Evolutionary conservation across 2,888 invertebrate species (phyloP), one percentile per base, ranked within the genome.

Genomic region (Merodon equestris): DNA sequence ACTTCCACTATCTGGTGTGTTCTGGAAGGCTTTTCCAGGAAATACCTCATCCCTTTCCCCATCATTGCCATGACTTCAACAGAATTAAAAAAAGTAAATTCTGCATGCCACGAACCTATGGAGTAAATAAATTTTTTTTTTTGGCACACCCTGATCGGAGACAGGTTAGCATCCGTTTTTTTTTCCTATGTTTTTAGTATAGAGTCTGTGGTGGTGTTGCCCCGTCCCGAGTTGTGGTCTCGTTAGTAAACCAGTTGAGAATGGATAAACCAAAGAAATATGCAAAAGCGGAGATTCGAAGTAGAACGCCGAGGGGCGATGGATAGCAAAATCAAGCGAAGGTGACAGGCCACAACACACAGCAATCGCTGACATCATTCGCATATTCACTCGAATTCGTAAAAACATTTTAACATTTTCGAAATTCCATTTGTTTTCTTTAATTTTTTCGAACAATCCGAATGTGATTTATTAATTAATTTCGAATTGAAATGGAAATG

Each of bases 331-430:
- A 67, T 9, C 45, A 1, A 15, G 12, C 54, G 47, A 70, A 75
- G 51, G 63, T 53, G 47, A 53, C 14, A 53, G 42, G 1, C 27
- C 3, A 17, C 10, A 42, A 42, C 17, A 44, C 34, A 14, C 40
- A 57, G n/a, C n/a, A 57, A 5, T 14, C 40, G n/a, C 75, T 75
- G 76, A 76, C 71, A 72, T 76, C 76, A 72, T 72, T 44, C 50
- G 17, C 27, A 27, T 7, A 27, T 27, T 27, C 27, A 27, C 27
- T 7, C 27, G 27, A 27, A 27, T 7, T 4, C 27, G 51, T 15
- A 10, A 15, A 34, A 57, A 2, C 2, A 18, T 42, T 57, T 42
- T 17, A 48, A 40, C 4, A 19, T 54, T 53, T 40, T 19, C 10
- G 17, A 17, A 17, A 42, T 1, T 1, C 15, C 17, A 47, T 17